Evolutionary conservation across 2,113 vertebrate species (phyloP), one percentile per base, ranked within the genome.

Genomic region (Zosterops japonicus): DNA sequence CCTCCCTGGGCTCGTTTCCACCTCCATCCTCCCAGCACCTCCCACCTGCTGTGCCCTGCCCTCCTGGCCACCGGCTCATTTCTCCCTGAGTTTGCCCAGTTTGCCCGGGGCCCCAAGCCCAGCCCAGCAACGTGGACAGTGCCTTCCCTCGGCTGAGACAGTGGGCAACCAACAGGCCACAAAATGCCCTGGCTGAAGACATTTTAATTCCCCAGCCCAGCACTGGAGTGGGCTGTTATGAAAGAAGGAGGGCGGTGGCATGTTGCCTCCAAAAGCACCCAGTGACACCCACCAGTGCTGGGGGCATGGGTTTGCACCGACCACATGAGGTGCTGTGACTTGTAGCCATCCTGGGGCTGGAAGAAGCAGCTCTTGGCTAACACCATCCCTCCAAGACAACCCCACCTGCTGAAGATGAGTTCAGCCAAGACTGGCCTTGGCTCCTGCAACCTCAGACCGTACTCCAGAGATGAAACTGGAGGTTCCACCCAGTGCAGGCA

Each of bases 261-360:
- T 1, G 4, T 57, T 3, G 3, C 33, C 25, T 61, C 47, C 68
- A 71, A 46, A 75, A 53, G 55, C 49, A 86, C 36, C 53, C 39
- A 21, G 14, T n/a, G 36, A 36, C 36, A 25, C 24, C 36, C 35
- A 24, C 21, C 21, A 6, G 56, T 3, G 1, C 33, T 25, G 44
- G 12, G 49, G 24, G 1, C 28, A 64, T 2, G 0, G 6, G 23
- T 11, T 14, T 68, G 65, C 4, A 3, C 19, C 23, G 36, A 42
- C 42, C 36, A 61, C 21, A 3, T 0, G 3, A 14, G 15, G 1
- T 57, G 46, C 41, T 8, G 1, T 9, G 8, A 31, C 18, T 2
- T 55, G 42, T 28, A 44, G 12, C 28, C 1, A 0, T 42, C 41
- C 46, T n/a, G 46, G 28, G 39, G 33, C 41, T 60, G n/a, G 44